These are phyloP conservation scores for Lithobius niger DNA, from an alignment of 1,140 invertebrate species.

Conservation along the genomic window DNA sequence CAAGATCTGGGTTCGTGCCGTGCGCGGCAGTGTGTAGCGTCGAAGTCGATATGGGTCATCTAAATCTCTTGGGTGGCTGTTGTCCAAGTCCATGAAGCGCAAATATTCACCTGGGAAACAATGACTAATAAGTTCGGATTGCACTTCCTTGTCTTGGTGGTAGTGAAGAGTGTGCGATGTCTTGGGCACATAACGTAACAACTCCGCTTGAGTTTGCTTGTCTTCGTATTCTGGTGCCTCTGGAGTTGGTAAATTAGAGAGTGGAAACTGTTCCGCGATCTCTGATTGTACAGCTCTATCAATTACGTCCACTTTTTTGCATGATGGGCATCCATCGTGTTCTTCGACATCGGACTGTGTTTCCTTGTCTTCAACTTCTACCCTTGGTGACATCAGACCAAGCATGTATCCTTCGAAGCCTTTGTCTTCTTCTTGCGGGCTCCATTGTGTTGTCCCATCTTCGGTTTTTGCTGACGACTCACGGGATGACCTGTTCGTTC, in stretches of 20 bases:
- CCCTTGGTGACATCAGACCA: background rate
- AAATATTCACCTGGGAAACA: background rate
- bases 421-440: slow-evolving; percentile 5
- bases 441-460: slow-evolving; percentile 4
- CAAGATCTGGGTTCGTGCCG: background rate
- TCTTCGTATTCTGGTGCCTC: slow-evolving; percentile 1
- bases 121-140: background rate
- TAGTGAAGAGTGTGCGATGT: background rate
- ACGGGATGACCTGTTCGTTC: background rate
- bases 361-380: background rate
- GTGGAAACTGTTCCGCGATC: background rate
- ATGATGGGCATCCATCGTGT: background rate
- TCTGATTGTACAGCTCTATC: slow-evolving; percentile 3
- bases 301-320: background rate
- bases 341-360: slow-evolving; percentile 1
- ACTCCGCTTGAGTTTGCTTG: background rate
- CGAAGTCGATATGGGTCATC: slow-evolving; percentile 3
- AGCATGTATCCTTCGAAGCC: too few species aligned
- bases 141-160: background rate
- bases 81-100: background rate
- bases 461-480: background rate
- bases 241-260: background rate
- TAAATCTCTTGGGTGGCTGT: background rate
- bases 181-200: background rate
- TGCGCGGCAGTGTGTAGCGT: slow-evolving; percentile 4